Evolutionary conservation across 2,113 vertebrate species (phyloP), one percentile per base, ranked within the genome.

Genomic region (Pantherophis guttatus): DNA sequence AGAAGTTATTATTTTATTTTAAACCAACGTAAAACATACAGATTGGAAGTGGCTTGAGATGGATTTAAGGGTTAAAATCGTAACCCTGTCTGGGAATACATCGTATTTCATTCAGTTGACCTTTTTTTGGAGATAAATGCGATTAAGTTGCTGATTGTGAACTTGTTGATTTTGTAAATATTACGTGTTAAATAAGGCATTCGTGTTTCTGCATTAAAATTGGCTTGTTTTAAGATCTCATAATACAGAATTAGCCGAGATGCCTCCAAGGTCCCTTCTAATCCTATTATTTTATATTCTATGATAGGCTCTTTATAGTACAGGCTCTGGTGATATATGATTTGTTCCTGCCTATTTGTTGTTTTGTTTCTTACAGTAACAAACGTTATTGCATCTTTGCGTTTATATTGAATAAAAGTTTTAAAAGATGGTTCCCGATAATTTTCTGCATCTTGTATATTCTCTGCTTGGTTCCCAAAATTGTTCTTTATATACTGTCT

Each of bases 31-130:
- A 86, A 91, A 95, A 17, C 95, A 29, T 9, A 91, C 48, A 87
- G 94, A 94, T 23, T 91, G 33, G 94, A 94, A 24, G 54, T 94
- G 17, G 23, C 65, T 33, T 1, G n/a, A 94, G 75, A 59, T 94
- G 87, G 50, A 90, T 24, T 91, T 91, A 53, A 92, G 15, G 54
- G 81, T 93, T 86, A 59, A 8, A 8, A 8, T 17, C 48, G 8
- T 44, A 91, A 54, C 44, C 24, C n/a, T 52, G 26, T 23, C 13
- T 44, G 21, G 15, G 24, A 86, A 86, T 91, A 91, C 58, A 29
- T 58, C 39, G 52, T 17, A 44, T 7, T n/a, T 26, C 59, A 59
- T 86, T 91, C 39, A 86, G 55, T 86, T 39, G 54, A 12, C 44
- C 23, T 91, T 50, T 17, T 86, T 55, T 85, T 24, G n/a, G 29